Evolutionary conservation across 2,113 vertebrate species (phyloP).

Genomic region (Lontra canadensis): DNA sequence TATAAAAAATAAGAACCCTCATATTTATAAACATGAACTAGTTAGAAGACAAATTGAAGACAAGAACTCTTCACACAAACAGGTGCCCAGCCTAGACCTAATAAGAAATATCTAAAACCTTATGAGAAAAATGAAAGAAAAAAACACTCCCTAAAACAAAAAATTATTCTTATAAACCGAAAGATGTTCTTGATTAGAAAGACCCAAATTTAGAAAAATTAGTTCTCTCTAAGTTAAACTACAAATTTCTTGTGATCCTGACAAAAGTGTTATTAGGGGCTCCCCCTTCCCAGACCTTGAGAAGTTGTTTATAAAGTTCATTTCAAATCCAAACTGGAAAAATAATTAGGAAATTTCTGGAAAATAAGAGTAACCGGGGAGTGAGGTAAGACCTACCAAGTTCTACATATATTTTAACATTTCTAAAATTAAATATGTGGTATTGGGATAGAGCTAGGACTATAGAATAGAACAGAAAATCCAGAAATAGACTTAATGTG

Average conservation of each 20-base stretch:
- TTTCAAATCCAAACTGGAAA: constrained; percentile 41
- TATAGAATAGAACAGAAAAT: constrained; percentile 1
- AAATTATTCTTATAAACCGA: not conserved
- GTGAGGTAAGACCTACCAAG: not conserved
- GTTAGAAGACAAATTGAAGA: not conserved
- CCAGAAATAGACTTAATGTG: not conserved
- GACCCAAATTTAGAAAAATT: not conserved
- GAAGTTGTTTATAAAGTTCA: constrained; percentile 36
- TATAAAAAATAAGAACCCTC: not conserved
- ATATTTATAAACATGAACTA: not conserved
- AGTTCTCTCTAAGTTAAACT: not conserved
- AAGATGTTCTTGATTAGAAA: not conserved
- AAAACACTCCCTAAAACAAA: not conserved
- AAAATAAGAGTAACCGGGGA: not conserved
- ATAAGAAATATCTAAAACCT: constrained; percentile 30
- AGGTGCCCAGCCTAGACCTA: not conserved
- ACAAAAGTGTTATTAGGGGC: constrained; percentile 5
- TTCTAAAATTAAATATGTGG: constrained; percentile 9
- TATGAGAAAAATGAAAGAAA: not conserved
- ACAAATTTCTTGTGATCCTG: constrained; percentile 31
- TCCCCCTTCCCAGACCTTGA: not conserved
- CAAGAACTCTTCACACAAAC: not conserved
- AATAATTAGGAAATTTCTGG: not conserved
- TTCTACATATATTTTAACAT: not conserved
- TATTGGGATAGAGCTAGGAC: not conserved